A percentile compares a stretch with the other conserved stretches of the same genome.
Evolutionary conservation across 2,113 vertebrate species (phyloP).

Genomic region (Gavia stellata): DNA sequence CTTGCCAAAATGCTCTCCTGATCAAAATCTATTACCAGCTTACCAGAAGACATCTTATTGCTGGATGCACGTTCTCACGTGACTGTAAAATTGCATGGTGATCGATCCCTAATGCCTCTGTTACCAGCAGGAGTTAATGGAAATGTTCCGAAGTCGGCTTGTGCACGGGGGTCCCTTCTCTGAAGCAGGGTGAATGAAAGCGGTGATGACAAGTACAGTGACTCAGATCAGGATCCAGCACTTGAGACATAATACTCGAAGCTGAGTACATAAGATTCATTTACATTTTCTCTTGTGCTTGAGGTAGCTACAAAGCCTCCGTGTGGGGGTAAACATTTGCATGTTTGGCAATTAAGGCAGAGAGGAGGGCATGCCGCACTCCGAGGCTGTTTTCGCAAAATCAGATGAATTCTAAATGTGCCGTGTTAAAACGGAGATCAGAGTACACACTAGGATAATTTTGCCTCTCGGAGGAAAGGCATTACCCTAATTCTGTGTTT

Average conservation of each 20-base stretch:
- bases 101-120: not conserved
- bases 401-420: not conserved
- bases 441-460: constrained; percentile 5
- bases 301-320: not conserved
- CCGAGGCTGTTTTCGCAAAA: not conserved
- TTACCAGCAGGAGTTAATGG: not conserved
- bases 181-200: not conserved
- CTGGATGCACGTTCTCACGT: not conserved
- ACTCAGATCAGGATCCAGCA: not conserved
- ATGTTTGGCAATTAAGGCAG: not conserved
- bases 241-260: not conserved
- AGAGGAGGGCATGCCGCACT: not conserved
- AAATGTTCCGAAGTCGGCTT: not conserved
- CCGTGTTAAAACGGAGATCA: not conserved
- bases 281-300: constrained; percentile 1
- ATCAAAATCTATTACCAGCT: not conserved
- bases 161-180: not conserved
- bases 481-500: constrained; percentile 4
- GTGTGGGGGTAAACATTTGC: not conserved
- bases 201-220: not conserved
- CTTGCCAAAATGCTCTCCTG: not conserved
- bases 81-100: fast-evolving
- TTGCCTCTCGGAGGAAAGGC: constrained; percentile 10
- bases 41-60: not conserved
- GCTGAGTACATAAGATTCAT: not conserved